These are phyloP conservation scores for Brachionus sp. DNA, from an alignment of 1,140 invertebrate species.

Conservation along the genomic window DNA sequence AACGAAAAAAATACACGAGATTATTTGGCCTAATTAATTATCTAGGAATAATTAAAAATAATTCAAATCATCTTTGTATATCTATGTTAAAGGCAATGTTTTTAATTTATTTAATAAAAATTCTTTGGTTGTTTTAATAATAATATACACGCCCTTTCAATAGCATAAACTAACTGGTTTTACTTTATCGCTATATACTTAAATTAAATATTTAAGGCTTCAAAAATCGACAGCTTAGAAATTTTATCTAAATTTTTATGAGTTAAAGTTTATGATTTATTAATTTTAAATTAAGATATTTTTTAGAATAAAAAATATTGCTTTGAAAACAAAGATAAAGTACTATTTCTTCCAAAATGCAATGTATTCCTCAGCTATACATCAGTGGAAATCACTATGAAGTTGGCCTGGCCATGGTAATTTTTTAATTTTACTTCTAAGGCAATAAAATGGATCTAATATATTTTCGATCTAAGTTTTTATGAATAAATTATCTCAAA, in stretches of 20 bases:
- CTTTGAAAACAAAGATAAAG: not conserved
- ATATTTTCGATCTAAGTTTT: not conserved
- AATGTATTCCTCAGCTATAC: constrained; percentile 14
- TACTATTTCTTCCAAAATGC: not conserved
- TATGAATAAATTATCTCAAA: not conserved
- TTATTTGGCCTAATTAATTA: not conserved
- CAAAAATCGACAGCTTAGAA: not conserved
- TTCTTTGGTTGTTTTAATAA: not conserved
- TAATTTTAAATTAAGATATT: not conserved
- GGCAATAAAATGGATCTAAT: not conserved
- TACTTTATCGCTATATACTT: not conserved
- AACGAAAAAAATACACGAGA: not conserved
- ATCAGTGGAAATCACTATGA: constrained; percentile 38
- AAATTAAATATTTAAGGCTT: not conserved
- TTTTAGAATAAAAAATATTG: not conserved
- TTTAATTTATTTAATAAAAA: constrained; percentile 13
- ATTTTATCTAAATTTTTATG: not conserved
- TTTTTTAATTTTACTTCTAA: not conserved
- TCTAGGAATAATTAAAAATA: not conserved
- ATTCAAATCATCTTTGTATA: not conserved
- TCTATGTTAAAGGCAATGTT: not conserved
- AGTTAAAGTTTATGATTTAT: not conserved
- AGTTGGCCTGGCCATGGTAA: constrained; percentile 2
- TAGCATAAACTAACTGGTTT: not conserved
- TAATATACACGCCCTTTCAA: not conserved